Base-by-base conservation (phyloP, 2,888 invertebrate species). In the Apodemia mormo region DNA sequence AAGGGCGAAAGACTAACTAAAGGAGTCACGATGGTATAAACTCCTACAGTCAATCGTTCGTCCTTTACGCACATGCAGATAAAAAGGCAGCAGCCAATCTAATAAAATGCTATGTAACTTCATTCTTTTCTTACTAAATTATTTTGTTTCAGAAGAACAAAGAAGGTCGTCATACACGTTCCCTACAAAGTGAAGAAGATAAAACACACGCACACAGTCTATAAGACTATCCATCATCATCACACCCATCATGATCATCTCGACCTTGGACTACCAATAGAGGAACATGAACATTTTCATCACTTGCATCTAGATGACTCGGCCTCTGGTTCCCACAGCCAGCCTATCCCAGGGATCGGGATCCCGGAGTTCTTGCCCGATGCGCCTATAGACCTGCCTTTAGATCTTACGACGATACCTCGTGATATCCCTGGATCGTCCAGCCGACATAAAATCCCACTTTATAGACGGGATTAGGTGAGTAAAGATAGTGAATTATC, bases 121-220 rank as follows among this genome's bases (percentile, higher is more conserved):
- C 9, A n/a, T 33, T 12, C 33, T 9, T 12, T 40, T 54, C 2
- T 9, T 45, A 22, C 61, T 45, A 6, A 37, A 66, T 66, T 68
- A 74, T 54, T 22, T 52, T 54, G 43, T 78, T 76, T 2, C 93
- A 94, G 85, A 75, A 95, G 95, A 67, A 93, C 93, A 71, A 95
- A 96, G 77, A 95, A 95, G 78, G 95, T 96, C 7, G 94, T 95
- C 8, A 95, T 96, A 74, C 95, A 95, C 80, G 94, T 96, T 29
- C 96, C 96, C 0, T 94, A 94, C 80, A 94, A 94, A 76, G 94
- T 96, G 74, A 96, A 96, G 86, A 95, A 95, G 77, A 93, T 95
- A 74, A 95, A 95, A 77, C 96, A 96, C 81, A 95, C 95, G 0
- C 96, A 96, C 81, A 96, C 95, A 0, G 93, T 96, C n/a, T 95